A percentile compares a stretch with the other conserved stretches of the same genome.
Evolutionary conservation across 2,113 vertebrate species (phyloP).

Genomic region (Ariopsis seemanni): DNA sequence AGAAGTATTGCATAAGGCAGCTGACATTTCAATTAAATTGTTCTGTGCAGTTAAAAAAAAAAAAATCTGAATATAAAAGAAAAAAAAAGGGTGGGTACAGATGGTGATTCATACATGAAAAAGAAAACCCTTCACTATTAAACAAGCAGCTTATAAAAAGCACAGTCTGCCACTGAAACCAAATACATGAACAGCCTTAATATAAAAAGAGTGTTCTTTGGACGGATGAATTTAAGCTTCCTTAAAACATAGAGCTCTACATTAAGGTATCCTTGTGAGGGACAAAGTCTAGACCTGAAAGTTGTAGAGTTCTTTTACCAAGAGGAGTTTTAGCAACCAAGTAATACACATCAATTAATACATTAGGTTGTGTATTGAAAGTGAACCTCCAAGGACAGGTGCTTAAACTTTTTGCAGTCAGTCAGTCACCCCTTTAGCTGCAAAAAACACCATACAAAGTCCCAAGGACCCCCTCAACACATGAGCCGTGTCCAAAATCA

Average conservation of each 20-base stretch:
- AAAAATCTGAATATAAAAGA: background rate
- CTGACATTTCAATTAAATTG: background rate
- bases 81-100: background rate
- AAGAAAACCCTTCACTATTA: background rate
- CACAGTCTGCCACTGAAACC: background rate
- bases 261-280: background rate
- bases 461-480: no score
- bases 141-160: background rate
- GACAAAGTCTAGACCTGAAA: background rate
- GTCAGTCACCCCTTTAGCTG: background rate
- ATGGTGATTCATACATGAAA: background rate
- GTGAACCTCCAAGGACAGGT: background rate
- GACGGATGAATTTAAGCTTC: background rate
- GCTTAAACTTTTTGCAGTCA: background rate
- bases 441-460: no score
- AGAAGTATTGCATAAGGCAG: background rate
- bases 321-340: background rate
- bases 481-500: no score
- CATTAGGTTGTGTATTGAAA: background rate
- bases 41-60: background rate
- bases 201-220: background rate
- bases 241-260: background rate
- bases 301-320: background rate
- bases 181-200: slow-evolving; percentile 5
- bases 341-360: background rate